A percentile compares a stretch with the other conserved stretches of the same genome.
Evolutionary conservation across 1,140 invertebrate species (phyloP).

Genomic region (Lepidotrigona ventralis): DNA sequence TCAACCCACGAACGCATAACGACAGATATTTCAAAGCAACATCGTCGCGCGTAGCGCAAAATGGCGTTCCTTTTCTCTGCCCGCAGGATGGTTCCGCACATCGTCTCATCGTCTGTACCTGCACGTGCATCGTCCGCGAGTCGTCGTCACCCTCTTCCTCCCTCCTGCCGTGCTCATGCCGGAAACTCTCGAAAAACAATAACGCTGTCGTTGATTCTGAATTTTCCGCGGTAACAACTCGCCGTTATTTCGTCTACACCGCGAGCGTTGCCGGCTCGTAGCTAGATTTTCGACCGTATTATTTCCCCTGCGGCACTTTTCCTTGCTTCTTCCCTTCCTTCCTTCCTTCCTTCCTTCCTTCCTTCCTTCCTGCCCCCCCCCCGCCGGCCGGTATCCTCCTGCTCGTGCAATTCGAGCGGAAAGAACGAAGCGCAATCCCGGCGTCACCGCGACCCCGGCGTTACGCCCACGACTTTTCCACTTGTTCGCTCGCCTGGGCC

Average conservation of each 20-base stretch:
- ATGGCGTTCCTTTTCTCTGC: not conserved
- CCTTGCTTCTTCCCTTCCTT: slow-evolving; percentile 1
- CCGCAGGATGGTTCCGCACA: not conserved
- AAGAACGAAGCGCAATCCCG: slow-evolving; percentile 22
- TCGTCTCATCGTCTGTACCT: not conserved
- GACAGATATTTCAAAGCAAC: slow-evolving; percentile 19
- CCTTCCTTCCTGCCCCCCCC: not conserved
- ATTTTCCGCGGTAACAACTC: slow-evolving; percentile 66
- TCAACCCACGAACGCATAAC: not conserved
- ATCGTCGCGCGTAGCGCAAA: not conserved
- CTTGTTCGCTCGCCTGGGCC: slow-evolving; percentile 45
- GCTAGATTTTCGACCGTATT: slow-evolving; percentile 62
- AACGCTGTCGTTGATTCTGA: slow-evolving; percentile 69
- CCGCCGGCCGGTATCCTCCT: not conserved
- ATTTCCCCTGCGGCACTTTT: slow-evolving; percentile 69
- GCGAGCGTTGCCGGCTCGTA: slow-evolving; percentile 22
- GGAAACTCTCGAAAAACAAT: slow-evolving; percentile 69
- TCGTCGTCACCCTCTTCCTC: not conserved
- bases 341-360: slow-evolving; percentile 21
- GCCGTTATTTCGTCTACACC: slow-evolving; percentile 62
- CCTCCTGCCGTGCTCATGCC: slow-evolving; percentile 1
- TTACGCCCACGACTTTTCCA: slow-evolving; percentile 60
- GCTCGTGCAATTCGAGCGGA: not conserved
- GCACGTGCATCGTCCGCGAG: not conserved
- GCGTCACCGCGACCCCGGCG: slow-evolving; percentile 35